These are phyloP conservation scores for Eurystomus glaucurus DNA, from an alignment of 2,797 vertebrate species.

Conservation along the genomic window DNA sequence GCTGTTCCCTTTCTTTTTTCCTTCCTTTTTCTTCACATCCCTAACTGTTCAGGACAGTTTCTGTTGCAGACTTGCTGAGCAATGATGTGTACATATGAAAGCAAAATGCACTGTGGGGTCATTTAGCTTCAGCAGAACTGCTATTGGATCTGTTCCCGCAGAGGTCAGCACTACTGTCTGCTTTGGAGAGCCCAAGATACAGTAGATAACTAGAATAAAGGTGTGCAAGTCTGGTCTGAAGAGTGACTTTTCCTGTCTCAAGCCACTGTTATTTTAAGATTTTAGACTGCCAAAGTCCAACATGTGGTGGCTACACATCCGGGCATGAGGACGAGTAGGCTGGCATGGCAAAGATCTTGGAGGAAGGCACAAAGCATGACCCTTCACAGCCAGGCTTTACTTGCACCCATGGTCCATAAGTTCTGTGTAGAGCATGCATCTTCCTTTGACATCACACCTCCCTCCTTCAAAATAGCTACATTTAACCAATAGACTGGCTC, in stretches of 20 bases:
- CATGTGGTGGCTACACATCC: neutral
- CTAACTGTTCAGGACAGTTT: no score
- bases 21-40: no score
- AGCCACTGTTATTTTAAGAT: neutral
- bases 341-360: neutral
- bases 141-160: no score
- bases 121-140: no score
- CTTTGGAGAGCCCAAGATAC: neutral
- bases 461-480: neutral
- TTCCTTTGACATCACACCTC: neutral
- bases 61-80: no score
- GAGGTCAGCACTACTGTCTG: neutral
- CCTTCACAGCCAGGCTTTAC: neutral
- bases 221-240: neutral
- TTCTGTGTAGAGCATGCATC: rapidly evolving
- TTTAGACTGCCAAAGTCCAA: neutral
- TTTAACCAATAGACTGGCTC: neutral
- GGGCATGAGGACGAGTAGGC: neutral
- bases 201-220: neutral
- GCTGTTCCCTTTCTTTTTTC: no score
- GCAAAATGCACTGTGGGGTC: no score
- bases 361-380: neutral
- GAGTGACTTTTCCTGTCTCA: neutral
- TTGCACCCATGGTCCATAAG: neutral
- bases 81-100: no score